Evolutionary conservation across 2,888 invertebrate species (phyloP), one percentile per base, ranked within the genome.

Genomic region (Siphlonurus alternatus): DNA sequence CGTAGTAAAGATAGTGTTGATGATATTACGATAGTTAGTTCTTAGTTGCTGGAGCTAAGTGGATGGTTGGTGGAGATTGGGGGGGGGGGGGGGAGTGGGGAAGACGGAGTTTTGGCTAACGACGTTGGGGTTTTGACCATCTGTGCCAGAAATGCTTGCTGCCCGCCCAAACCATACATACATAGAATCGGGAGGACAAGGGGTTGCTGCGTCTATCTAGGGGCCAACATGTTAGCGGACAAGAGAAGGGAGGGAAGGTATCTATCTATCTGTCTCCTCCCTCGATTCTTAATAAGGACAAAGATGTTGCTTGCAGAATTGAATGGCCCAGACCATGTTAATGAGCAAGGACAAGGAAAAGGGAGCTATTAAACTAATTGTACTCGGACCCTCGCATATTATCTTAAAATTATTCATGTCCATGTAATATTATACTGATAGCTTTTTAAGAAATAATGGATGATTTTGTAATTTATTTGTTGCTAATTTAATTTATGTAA

Each of bases 281-380:
- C 38, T 38, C 15, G 15, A 38, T 15, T 38, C 38, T 38, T 38
- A 38, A 38, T 38, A 38, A 38, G 7, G 38, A 38, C 7, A 38
- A 38, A 38, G 38, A 38, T 38, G 38, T 38, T 38, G 38, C 38
- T 38, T 38, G 38, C 38, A 5, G 38, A 38, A 38, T 38, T 5
- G 5, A 38, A 38, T 38, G 38, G 38, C 38, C 38, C 15, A 15
- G 61, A 59, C 65, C 64, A 63, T 65, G 66, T 66, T 67, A 67
- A 67, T 67, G 67, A 67, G 67, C 65, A 61, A 56, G 63, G 66
- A 66, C 66, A 66, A 66, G 66, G 63, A 63, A 66, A 62, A 59
- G 54, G 51, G 65, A 63, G 64, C 66, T 66, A 66, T 68, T 67
- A 68, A 68, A 68, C 65, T 68, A 68, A 68, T 68, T 68, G 67